Base-by-base conservation (phyloP, 2,797 vertebrate genomes). In the Hafferia zeledoni region DNA sequence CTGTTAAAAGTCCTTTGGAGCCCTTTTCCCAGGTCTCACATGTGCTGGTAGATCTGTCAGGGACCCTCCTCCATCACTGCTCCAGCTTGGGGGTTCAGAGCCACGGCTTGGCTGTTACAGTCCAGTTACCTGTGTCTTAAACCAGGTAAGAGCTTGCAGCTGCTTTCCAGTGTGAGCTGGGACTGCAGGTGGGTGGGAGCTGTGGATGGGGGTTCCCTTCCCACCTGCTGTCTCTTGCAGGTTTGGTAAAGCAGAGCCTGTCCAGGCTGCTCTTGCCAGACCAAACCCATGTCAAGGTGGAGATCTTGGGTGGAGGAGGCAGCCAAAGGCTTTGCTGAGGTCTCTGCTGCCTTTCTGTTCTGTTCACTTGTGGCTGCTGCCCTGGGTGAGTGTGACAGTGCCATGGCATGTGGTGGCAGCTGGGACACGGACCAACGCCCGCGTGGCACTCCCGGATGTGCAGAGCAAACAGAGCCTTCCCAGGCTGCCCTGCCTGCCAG, bases 341-440 rank as follows among this genome's bases (percentile, higher is more conserved):
- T 52, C 60, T 23, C 49, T 80, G 37, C 55, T 64, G 65, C 67
- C 31, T 46, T 46, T 56, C 57, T n/a, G 41, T 31, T 43, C 60
- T 17, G 28, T 23, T 43, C 39, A 13, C 47, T 31, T 0, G 1
- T 39, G 12, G 17, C 9, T 53, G 55, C 82, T 64, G 67, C 14
- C 25, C 53, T 3, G 13, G 78, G 28, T 4, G 55, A 56, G 60
- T 0, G 9, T 11, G 63, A 50, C 79, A 41, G 24, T 13, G 39
- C 77, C 1, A 1, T 61, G 63, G 30, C 63, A 33, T 4, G 2
- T 10, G 55, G 39, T 17, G 81, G 61, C 8, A 15, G 46, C 89
- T 1, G 1, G 6, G 5, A 24, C 55, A 11, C 0, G 0, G 31
- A 3, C 35, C 7, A 5, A 2, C 11, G 3, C 50, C 43, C 2